Percentiles rank a stretch among this genome's conserved stretches.
Evolutionary conservation across 2,113 vertebrate genomes (phyloP).

Genomic region (Malurus melanocephalus): DNA sequence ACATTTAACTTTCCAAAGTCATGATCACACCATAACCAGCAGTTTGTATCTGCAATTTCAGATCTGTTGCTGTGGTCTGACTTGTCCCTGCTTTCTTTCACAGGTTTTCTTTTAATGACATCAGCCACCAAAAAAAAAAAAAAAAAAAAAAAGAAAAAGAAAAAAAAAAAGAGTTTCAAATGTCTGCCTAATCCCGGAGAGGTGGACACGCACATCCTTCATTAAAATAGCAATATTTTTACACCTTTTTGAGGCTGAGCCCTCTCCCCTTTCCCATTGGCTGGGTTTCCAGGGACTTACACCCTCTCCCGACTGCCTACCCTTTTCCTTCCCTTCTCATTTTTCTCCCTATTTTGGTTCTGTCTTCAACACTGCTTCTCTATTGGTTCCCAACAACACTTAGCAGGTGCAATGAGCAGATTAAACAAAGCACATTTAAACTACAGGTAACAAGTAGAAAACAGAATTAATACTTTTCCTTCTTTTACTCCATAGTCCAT

Average conservation of each 20-base stretch:
- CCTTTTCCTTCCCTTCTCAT: neutral
- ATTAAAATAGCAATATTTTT: neutral
- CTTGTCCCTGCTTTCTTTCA: neutral
- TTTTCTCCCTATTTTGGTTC: neutral
- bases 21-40: accelerated
- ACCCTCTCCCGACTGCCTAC: accelerated
- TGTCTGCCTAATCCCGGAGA: accelerated
- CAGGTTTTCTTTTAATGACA: no score
- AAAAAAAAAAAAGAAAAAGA: no score
- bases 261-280: neutral
- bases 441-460: neutral
- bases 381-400: neutral
- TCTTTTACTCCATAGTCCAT: accelerated
- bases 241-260: accelerated
- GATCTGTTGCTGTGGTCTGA: neutral
- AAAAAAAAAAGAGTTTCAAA: neutral
- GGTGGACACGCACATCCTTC: neutral
- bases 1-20: neutral
- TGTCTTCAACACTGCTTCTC: neutral
- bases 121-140: no score
- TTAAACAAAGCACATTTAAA: neutral
- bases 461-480: neutral
- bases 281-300: neutral
- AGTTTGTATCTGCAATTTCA: neutral
- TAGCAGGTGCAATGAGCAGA: neutral